Base-by-base conservation (phyloP, 2,888 invertebrate species). In the Cephus spinipes region DNA sequence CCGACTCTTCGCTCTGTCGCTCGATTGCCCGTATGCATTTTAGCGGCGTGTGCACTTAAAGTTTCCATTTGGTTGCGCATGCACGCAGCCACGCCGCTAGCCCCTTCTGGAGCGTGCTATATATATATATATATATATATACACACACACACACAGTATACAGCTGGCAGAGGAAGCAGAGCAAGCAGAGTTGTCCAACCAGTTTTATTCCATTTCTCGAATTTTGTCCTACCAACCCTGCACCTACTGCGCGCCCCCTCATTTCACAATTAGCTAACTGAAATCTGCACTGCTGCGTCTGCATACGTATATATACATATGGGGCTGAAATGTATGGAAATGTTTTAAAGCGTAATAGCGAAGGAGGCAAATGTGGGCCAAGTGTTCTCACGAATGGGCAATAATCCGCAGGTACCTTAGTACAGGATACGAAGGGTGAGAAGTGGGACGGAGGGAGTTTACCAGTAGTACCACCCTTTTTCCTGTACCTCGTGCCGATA, bases 21-120 rank as follows among this genome's bases (percentile, higher is more conserved):
- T 15, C 71, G 71, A 71, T 71, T 71, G 71, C 74, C 77, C 68
- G 78, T 77, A 76, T 81, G 79, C 74, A 77, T 85, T 85, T 82
- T 81, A 81, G 73, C 74, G 78, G 77, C 79, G 82, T 82, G 80
- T 82, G 85, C 87, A 85, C 86, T 87, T 85, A 85, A 87, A 87
- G 86, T 87, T 87, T 85, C 86, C 87, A 87, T 87, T 85, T 87
- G 82, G 82, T 78, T 81, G 83, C 82, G 83, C 81, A 81, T 81
- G 76, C 81, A 81, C 78, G 80, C 82, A 85, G 85, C 78, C 82
- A 79, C 80, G 82, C 80, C 78, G 83, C 84, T 83, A 82, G 32
- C 23, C 71, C 71, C 12, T 71, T 71, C 32, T 71, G 71, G 31
- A 31, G 6, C 33, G 11, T 3, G 31, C 4, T 71, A 4, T 33